phyloP scores from a whole-genome alignment of 2,113 vertebrate genomes.

The Galemys pyrenaicus region DNA sequence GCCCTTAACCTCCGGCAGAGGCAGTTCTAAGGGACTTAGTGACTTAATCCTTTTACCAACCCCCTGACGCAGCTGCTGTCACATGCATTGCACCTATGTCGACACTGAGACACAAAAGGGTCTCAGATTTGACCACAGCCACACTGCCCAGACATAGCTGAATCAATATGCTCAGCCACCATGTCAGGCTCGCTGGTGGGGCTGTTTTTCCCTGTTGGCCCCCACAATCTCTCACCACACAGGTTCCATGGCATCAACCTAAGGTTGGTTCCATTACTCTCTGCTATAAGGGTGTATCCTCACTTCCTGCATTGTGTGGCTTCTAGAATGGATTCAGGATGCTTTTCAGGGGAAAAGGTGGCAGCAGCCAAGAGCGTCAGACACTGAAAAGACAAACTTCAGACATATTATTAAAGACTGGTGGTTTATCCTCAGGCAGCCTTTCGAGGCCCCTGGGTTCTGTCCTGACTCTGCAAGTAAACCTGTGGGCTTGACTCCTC shows the following conservation, averaged over 20 bases:
- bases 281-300: not conserved
- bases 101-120: not conserved
- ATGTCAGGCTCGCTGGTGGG: fast-evolving
- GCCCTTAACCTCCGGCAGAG: not conserved
- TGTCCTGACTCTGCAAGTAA: not conserved
- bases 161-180: not conserved
- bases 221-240: not conserved
- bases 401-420: not conserved
- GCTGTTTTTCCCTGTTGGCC: not conserved
- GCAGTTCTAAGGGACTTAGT: too few species aligned
- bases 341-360: not conserved
- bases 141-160: not conserved
- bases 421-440: too few species aligned
- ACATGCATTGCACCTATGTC: not conserved
- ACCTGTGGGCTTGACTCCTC: not conserved
- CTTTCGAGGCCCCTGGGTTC: not conserved
- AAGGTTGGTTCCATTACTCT: not conserved
- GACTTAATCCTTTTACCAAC: not conserved
- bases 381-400: not conserved
- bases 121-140: not conserved
- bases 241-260: not conserved
- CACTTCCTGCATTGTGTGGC: not conserved
- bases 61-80: not conserved
- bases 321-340: not conserved
- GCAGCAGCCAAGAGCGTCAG: not conserved